Evolutionary conservation across 2,113 vertebrate species (phyloP).

Genomic region (Elephas maximus): DNA sequence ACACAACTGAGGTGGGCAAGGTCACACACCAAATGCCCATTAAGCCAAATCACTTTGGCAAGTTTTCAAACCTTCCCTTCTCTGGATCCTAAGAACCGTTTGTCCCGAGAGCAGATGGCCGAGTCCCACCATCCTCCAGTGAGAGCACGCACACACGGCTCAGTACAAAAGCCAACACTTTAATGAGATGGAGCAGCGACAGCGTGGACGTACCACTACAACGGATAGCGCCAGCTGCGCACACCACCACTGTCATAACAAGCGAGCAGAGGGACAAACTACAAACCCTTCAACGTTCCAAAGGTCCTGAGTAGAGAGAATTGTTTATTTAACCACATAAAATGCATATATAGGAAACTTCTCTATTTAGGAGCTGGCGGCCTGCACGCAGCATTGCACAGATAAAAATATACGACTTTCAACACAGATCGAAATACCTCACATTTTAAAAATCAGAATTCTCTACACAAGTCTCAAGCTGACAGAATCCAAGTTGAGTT

Average conservation of each 20-base stretch:
- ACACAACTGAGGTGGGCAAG: not conserved
- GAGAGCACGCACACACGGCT: not conserved
- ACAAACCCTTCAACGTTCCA: constrained; percentile 80
- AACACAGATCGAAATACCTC: constrained; percentile 90
- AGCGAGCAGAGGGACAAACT: constrained; percentile 85
- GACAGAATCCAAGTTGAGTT: constrained; percentile 87
- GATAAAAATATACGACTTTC: constrained; percentile 91
- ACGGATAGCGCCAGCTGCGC: constrained; percentile 81
- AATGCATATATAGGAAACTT: constrained; percentile 86
- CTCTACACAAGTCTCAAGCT: constrained; percentile 86
- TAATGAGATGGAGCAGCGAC: constrained; percentile 78
- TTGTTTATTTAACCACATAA: constrained; percentile 86
- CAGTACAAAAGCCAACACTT: constrained; percentile 86
- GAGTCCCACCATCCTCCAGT: not conserved
- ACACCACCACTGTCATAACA: constrained; percentile 38
- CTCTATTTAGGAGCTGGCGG: constrained; percentile 87
- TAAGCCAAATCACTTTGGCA: not conserved
- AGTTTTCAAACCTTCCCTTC: not conserved
- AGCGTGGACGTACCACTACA: constrained; percentile 82
- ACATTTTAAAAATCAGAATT: constrained; percentile 88
- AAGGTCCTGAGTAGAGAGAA: constrained; percentile 90
- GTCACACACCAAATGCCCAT: not conserved
- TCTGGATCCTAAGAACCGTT: not conserved
- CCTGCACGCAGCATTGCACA: constrained; percentile 91
- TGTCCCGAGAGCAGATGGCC: not conserved